Evolutionary conservation across 1,140 invertebrate species (phyloP), one percentile per base, ranked within the genome.

Genomic region (Dinoponera quadriceps): DNA sequence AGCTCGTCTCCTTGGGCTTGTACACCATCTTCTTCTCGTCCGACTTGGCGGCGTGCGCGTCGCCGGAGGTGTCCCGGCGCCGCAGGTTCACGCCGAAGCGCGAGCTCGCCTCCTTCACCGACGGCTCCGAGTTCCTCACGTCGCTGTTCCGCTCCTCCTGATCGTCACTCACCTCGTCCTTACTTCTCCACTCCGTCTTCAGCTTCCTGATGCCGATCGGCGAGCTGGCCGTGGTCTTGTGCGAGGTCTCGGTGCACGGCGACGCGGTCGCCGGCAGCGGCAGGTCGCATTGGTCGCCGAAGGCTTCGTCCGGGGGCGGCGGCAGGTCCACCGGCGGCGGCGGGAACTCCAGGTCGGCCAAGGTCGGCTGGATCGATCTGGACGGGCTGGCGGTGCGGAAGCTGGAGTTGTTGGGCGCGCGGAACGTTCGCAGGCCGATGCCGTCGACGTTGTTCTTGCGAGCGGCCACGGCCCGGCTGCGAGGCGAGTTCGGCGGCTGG

Each of bases 291-390:
- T 94, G 85, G 89, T 93, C 85, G 59, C 80, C 92, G 29, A 96
- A 96, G 13, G 91, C 89, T 73, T 97, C 96, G 83, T 96, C 95
- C 0, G 96, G 96, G 1, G 97, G 97, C 33, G 97, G 97, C 1
- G 97, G 97, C n/a, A 97, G 92, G 91, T 97, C 96, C 0, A 96
- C 95, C 0, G 97, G 97, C 0, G 97, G 97, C 7, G 97, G 97
- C 3, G 97, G 97, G 94, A 98, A 98, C 90, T 98, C 97, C 3
- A 98, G 93, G 92, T 98, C 97, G 5, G 97, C 97, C 54, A 97
- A 92, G 14, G 95, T 95, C 18, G 96, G 95, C 86, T 96, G 95
- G 51, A 96, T 91, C 0, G 94, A 94, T 16, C 96, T 93, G 66
- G 95, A 96, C 2, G 96, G 95, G 62, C 95, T 96, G 51, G 94